Evolutionary conservation across 2,797 vertebrate genomes (phyloP), one percentile per base, ranked within the genome.

Genomic region (Eulemur mongoz): DNA sequence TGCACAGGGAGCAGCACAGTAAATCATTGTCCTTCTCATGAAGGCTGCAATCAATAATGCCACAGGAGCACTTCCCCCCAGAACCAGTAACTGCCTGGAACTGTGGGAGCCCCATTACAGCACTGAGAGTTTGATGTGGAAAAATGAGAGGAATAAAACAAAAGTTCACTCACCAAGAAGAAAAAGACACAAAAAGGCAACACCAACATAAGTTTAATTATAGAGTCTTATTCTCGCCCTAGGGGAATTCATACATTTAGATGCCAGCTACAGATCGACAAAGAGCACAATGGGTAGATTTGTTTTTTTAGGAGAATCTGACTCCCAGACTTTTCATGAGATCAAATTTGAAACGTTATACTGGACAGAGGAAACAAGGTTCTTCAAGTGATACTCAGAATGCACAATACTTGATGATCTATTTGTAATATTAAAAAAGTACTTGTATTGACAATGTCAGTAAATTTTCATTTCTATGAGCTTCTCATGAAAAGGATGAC

Each of bases 21-120:
- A 97, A 97, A 98, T 98, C 98, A 98, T 50, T 98, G 97, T 98
- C 97, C 94, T 97, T 96, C 93, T 94, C 63, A 52, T 50, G 95
- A 98, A 95, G 97, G 97, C 96, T 96, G 97, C 95, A 97, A 98
- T 98, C 98, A 98, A 98, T 98, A 98, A 99, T 97, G 92, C 96
- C 87, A 86, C 75, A 70, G 96, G 94, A 98, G 80, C 86, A 12
- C 70, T 32, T 87, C 80, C 92, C 69, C 83, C 84, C 95, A 95
- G 96, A 98, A 97, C 95, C 87, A 96, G 40, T 97, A 98, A 97
- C 97, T 98, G 97, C 76, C 85, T 96, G 67, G 73, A 94, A 96
- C 95, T 87, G 96, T 97, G 97, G 91, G 97, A 81, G 96, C 90
- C 95, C 95, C 96, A 98, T 91, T 97, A 95, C 63, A 92, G 94